These are phyloP conservation scores for Oscheius sp. DNA, from an alignment of 2,888 invertebrate genomes.

Conservation along the genomic window DNA sequence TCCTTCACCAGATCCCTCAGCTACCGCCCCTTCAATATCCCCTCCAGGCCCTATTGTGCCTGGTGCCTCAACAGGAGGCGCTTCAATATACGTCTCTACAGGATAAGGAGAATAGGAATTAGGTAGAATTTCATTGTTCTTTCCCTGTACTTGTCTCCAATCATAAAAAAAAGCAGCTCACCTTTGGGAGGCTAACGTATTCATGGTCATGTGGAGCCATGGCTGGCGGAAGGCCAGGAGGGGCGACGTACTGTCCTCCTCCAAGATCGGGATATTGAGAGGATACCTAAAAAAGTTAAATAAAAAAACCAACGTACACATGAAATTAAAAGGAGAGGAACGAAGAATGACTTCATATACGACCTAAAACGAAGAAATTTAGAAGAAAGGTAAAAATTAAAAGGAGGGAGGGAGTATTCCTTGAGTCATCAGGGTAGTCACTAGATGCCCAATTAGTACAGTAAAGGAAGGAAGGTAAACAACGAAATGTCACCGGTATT, in stretches of 20 bases:
- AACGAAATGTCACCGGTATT: not conserved
- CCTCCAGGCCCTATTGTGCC: not conserved
- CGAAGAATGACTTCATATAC: too few relatives aligned
- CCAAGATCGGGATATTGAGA: not conserved
- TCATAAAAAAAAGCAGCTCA: not conserved
- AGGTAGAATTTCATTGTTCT: not conserved
- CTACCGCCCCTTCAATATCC: not conserved
- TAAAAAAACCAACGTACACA: too few relatives aligned
- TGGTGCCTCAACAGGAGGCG: not conserved
- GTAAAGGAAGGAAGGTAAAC: not conserved
- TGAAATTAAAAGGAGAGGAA: too few relatives aligned
- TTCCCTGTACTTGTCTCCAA: not conserved
- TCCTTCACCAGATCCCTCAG: not conserved
- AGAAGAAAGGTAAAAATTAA: too few relatives aligned
- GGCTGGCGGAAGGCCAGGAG: not conserved
- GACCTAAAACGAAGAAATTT: too few relatives aligned
- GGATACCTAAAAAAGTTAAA: not conserved
- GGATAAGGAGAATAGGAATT: not conserved
- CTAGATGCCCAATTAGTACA: not conserved
- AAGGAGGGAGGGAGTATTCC: too few relatives aligned
- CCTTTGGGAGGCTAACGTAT: not conserved
- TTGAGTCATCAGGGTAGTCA: not conserved
- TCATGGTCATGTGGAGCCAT: conserved; percentile 7
- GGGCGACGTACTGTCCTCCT: not conserved
- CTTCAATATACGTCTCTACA: not conserved